phyloP scores from a whole-genome alignment of 1,140 invertebrate species.

The Armadillidium nasatum region DNA sequence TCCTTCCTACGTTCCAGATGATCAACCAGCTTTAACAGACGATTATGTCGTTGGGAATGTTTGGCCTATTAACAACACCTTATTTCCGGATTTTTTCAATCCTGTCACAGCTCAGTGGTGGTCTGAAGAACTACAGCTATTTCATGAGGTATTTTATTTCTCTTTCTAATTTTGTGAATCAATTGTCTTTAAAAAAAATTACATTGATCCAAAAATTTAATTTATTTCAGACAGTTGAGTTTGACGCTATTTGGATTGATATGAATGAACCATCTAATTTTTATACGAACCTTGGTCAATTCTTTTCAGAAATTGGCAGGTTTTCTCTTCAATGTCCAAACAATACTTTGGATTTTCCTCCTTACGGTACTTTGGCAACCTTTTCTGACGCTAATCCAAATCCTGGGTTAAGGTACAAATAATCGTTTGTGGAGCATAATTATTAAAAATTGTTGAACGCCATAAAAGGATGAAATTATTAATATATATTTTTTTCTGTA shows the following conservation, averaged over 20 bases:
- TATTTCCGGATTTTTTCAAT: slow-evolving; percentile 35
- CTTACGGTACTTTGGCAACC: slow-evolving; percentile 39
- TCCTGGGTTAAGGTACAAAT: too few species aligned
- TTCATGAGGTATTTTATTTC: slow-evolving; percentile 23
- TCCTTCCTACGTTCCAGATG: slow-evolving; percentile 14
- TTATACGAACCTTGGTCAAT: slow-evolving; percentile 48
- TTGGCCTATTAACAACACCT: slow-evolving; percentile 28
- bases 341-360: slow-evolving; percentile 46
- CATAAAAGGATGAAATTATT: too few species aligned
- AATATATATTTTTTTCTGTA: too few species aligned
- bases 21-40: slow-evolving; percentile 5
- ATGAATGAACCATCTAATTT: slow-evolving; percentile 49
- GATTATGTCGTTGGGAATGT: slow-evolving; percentile 29
- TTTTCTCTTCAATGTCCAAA: slow-evolving; percentile 45
- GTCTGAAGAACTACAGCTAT: slow-evolving; percentile 20
- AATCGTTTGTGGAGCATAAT: too few species aligned
- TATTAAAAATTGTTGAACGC: too few species aligned
- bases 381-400: not conserved
- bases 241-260: slow-evolving; percentile 45
- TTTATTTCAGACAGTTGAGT: slow-evolving; percentile 1
- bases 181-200: not conserved
- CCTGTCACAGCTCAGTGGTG: slow-evolving; percentile 28
- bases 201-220: too few species aligned
- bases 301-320: slow-evolving; percentile 32
- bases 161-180: not conserved